These are phyloP conservation scores for Volucella bombylans DNA, from an alignment of 2,888 invertebrate species.

Conservation along the genomic window DNA sequence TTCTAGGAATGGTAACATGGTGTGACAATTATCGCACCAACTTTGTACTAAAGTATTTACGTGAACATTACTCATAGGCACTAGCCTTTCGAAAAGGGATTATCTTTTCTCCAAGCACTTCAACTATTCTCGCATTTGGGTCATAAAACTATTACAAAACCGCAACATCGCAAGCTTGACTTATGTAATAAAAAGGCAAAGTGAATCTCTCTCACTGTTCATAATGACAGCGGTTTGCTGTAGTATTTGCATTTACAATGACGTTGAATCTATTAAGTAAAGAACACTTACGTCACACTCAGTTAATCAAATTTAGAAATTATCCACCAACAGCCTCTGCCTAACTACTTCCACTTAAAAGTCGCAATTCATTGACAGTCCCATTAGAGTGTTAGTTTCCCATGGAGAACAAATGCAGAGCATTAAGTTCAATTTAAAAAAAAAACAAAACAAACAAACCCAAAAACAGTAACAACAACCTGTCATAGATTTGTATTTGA, in stretches of 20 bases:
- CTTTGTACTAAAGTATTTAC: too few relatives aligned
- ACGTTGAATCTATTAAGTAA: not conserved
- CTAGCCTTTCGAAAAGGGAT: too few relatives aligned
- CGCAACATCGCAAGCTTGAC: not conserved
- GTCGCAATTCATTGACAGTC: conserved; percentile 6
- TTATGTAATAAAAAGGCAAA: not conserved
- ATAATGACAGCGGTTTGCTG: too few relatives aligned
- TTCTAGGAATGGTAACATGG: too few relatives aligned
- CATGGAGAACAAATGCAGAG: conserved; percentile 27
- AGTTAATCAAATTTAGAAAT: conserved; percentile 9
- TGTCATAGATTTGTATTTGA: too few relatives aligned
- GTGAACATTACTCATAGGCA: too few relatives aligned
- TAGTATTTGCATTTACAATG: conserved; percentile 9
- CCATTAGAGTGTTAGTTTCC: conserved; percentile 36
- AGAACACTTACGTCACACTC: conserved; percentile 13
- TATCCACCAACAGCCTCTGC: not conserved
- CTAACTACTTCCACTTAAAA: conserved; percentile 3
- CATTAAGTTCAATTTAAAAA: conserved; percentile 24
- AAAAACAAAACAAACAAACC: not conserved
- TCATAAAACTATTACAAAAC: too few relatives aligned
- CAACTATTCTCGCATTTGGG: too few relatives aligned
- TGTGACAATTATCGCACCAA: too few relatives aligned
- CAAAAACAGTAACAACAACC: not conserved
- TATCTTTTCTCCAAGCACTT: too few relatives aligned
- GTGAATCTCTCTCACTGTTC: not conserved